These are phyloP conservation scores for Anadara kagoshimensis DNA, from an alignment of 1,140 invertebrate genomes.

Conservation along the genomic window DNA sequence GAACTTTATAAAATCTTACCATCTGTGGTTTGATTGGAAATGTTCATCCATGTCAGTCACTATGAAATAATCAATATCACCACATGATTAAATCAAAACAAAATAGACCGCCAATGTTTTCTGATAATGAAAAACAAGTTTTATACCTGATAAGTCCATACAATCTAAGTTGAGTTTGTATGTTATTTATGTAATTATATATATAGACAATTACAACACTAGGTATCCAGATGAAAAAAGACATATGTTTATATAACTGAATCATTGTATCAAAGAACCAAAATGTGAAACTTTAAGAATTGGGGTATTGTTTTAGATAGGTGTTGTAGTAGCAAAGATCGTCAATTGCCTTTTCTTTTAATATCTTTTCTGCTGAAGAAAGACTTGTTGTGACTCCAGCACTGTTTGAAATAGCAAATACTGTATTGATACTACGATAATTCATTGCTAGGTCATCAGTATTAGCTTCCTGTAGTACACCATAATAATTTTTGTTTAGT, in stretches of 20 bases:
- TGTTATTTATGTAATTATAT: not conserved
- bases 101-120: too few relatives aligned
- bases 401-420: not conserved
- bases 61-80: too few relatives aligned
- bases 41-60: too few relatives aligned
- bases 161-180: not conserved
- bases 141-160: not conserved
- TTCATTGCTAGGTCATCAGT: slow-evolving; percentile 7
- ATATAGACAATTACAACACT: too few relatives aligned
- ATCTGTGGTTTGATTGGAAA: too few relatives aligned
- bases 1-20: too few relatives aligned
- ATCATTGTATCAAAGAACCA: too few relatives aligned
- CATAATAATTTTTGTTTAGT: slow-evolving; percentile 6
- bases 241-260: too few relatives aligned
- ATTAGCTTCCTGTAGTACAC: not conserved
- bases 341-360: slow-evolving; percentile 5
- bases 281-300: too few relatives aligned
- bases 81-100: too few relatives aligned
- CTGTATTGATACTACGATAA: slow-evolving; percentile 4
- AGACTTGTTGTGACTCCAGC: not conserved
- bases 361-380: slow-evolving; percentile 2
- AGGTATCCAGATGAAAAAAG: too few relatives aligned
- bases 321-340: slow-evolving; percentile 10
- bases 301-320: not conserved
- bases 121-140: too few relatives aligned